Percentiles rank a stretch among this genome's conserved stretches.
Evolutionary conservation across 2,888 invertebrate species (phyloP).

Genomic region (Cybosia mesomella): DNA sequence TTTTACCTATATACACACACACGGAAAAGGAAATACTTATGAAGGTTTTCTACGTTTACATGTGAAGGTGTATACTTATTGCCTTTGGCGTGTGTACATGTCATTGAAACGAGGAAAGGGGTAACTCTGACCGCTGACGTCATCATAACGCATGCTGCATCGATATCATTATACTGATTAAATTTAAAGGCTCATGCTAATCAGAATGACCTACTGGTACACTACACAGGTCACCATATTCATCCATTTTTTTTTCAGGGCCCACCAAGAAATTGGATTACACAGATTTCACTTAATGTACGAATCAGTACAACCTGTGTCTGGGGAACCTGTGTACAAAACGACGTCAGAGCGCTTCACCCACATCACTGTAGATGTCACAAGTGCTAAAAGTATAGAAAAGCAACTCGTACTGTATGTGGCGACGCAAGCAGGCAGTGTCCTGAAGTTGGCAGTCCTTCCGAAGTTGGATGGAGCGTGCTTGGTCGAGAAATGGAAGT

Average conservation of each 20-base stretch:
- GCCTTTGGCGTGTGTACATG: too few relatives aligned
- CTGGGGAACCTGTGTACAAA: conserved; percentile 90
- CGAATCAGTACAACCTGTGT: conserved; percentile 92
- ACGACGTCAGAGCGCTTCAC: conserved; percentile 91
- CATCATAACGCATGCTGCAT: too few relatives aligned
- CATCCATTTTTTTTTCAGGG: conserved; percentile 47
- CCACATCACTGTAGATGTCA: conserved; percentile 93
- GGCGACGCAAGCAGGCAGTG: conserved; percentile 90
- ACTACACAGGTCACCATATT: not conserved
- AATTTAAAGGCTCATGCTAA: too few relatives aligned
- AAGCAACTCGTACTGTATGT: conserved; percentile 93
- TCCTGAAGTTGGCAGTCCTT: conserved; percentile 93
- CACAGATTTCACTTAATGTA: conserved; percentile 96
- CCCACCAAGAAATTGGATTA: conserved; percentile 87
- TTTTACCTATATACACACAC: too few relatives aligned
- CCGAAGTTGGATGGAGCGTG: conserved; percentile 91
- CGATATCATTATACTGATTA: too few relatives aligned
- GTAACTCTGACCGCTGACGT: too few relatives aligned
- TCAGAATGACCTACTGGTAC: too few relatives aligned
- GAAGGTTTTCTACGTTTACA: too few relatives aligned
- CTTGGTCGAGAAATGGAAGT: conserved; percentile 94
- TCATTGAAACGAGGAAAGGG: too few relatives aligned
- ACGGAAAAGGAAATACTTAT: too few relatives aligned
- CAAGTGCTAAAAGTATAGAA: conserved; percentile 90
- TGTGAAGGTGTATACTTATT: too few relatives aligned